Evolutionary conservation across 2,113 vertebrate genomes (phyloP).

Genomic region (Casuarius casuarius): DNA sequence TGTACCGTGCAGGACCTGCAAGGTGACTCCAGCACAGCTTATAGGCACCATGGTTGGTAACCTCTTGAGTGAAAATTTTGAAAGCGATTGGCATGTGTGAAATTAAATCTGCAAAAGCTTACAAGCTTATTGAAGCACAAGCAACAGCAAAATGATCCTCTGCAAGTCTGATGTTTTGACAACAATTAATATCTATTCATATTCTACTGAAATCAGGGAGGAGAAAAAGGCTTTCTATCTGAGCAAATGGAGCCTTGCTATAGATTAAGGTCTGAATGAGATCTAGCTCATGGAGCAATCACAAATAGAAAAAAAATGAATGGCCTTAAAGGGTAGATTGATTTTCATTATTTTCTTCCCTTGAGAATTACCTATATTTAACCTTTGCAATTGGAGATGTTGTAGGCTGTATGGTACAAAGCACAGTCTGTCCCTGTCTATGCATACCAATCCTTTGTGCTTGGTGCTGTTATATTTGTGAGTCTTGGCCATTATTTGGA

Average conservation of each 20-base stretch:
- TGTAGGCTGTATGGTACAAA: neutral
- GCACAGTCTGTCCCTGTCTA: neutral
- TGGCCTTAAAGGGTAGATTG: neutral
- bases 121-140: constrained; percentile 29
- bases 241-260: neutral
- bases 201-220: neutral
- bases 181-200: constrained; percentile 24
- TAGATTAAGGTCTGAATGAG: neutral
- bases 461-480: neutral
- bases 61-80: constrained; percentile 7
- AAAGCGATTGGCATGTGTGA: constrained; percentile 55
- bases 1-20: neutral
- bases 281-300: neutral
- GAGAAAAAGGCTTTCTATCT: neutral
- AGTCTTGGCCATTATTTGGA: neutral
- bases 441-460: neutral
- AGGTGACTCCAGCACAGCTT: constrained; percentile 1
- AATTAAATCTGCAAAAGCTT: constrained; percentile 60
- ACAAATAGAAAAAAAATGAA: neutral
- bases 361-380: neutral
- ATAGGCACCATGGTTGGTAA: neutral
- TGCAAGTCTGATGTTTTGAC: constrained; percentile 29
- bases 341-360: neutral
- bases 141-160: constrained; percentile 17
- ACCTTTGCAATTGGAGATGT: neutral